phyloP scores from a whole-genome alignment of 2,113 vertebrate genomes.

The Actenoides lindsayi region DNA sequence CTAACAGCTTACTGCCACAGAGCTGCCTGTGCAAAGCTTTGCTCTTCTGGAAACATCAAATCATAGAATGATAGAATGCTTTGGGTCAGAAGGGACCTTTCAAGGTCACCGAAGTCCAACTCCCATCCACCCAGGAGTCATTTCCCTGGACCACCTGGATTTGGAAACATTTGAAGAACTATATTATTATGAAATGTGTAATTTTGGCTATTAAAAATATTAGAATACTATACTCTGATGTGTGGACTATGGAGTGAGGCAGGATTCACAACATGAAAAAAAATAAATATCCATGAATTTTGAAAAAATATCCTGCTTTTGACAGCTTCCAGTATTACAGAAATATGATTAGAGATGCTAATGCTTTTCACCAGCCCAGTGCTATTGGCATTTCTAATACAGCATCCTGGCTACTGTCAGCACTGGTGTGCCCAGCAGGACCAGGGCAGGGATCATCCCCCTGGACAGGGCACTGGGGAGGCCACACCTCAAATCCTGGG shows the following conservation, averaged over 20 bases:
- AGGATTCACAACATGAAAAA: background rate
- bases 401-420: too few relatives aligned
- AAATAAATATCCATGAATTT: background rate
- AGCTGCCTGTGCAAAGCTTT: background rate
- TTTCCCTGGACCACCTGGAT: background rate
- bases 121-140: background rate
- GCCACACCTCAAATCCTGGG: too few relatives aligned
- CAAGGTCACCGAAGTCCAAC: background rate
- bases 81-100: background rate
- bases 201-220: background rate
- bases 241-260: rapidly evolving
- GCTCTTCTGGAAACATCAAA: background rate
- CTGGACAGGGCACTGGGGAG: too few relatives aligned
- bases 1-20: background rate
- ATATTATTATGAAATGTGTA: rapidly evolving
- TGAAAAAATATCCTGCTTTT: background rate
- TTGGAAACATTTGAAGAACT: background rate
- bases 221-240: background rate
- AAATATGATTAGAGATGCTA: background rate
- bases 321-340: background rate
- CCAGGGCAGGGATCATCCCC: too few relatives aligned
- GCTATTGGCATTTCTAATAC: too few relatives aligned
- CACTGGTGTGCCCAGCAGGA: too few relatives aligned
- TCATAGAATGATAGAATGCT: background rate
- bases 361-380: too few relatives aligned